These are phyloP conservation scores for Eupithecia abbreviata DNA, from an alignment of 2,888 invertebrate genomes.

Conservation along the genomic window DNA sequence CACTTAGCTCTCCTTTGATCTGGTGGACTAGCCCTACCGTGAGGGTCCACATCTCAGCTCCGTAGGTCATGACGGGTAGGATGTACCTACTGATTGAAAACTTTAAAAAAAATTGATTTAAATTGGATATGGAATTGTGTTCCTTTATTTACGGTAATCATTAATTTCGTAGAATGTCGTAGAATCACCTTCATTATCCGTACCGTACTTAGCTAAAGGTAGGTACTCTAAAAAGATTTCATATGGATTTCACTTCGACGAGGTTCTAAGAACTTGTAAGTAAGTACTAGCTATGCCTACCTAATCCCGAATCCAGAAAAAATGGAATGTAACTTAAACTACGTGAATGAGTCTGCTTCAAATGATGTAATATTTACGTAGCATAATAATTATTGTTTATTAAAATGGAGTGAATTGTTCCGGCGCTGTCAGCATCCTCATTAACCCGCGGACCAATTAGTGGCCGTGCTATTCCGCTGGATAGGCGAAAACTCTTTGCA, in stretches of 20 bases:
- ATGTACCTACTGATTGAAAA: no score
- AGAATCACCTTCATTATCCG: not conserved
- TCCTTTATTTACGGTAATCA: no score
- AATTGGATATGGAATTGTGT: no score
- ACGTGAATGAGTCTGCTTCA: conserved; percentile 50
- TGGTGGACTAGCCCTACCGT: no score
- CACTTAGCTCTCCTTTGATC: no score
- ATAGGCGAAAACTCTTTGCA: conserved; percentile 62
- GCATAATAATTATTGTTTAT: conserved; percentile 15
- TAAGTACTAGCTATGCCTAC: no score
- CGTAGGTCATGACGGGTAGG: no score
- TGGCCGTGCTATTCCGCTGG: conserved; percentile 65
- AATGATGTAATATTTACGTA: conserved; percentile 60
- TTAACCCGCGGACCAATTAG: conserved; percentile 78
- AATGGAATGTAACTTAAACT: conserved; percentile 3
- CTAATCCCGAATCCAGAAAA: not conserved
- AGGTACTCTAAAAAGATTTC: not conserved
- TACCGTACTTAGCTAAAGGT: not conserved
- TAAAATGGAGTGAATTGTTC: conserved; percentile 73
- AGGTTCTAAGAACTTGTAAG: not conserved
- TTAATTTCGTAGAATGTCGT: not conserved
- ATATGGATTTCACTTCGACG: not conserved
- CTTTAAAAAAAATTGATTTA: no score
- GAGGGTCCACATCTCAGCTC: no score
- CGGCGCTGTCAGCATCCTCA: conserved; percentile 81